These are phyloP conservation scores for Zophobas morio DNA, from an alignment of 1,140 invertebrate species.

Conservation along the genomic window DNA sequence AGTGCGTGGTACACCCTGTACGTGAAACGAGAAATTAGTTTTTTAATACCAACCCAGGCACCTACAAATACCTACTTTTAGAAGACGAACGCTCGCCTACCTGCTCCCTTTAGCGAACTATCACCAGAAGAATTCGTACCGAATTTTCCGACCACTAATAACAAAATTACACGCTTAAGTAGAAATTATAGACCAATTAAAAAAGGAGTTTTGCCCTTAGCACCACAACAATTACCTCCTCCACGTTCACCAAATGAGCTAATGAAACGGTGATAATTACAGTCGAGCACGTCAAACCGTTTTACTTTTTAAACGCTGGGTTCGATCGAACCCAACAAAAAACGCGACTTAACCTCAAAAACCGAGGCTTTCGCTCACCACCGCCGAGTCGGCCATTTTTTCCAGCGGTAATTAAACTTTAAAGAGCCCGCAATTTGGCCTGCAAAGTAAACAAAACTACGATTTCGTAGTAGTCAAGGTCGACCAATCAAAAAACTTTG, in stretches of 20 bases:
- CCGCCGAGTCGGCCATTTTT: too few relatives aligned
- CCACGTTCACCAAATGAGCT: slow-evolving; percentile 13
- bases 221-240: slow-evolving; percentile 29
- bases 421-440: too few relatives aligned
- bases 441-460: slow-evolving; percentile 1
- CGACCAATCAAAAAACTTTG: slow-evolving; percentile 15
- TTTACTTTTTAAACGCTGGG: not conserved
- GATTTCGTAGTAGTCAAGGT: slow-evolving; percentile 4
- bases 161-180: slow-evolving; percentile 10
- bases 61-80: not conserved
- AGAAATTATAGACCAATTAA: slow-evolving; percentile 38
- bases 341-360: not conserved
- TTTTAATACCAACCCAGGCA: too few relatives aligned
- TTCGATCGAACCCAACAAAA: not conserved
- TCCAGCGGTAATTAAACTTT: too few relatives aligned
- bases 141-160: slow-evolving; percentile 23
- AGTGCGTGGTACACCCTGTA: not conserved
- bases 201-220: slow-evolving; percentile 27
- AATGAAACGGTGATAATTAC: slow-evolving; percentile 25
- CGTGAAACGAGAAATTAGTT: not conserved
- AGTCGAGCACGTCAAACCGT: slow-evolving; percentile 5
- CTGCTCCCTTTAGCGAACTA: too few relatives aligned
- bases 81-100: not conserved
- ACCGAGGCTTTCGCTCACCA: not conserved
- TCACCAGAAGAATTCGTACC: too few relatives aligned